These are phyloP conservation scores for Nothoprocta pentlandii DNA, from an alignment of 2,113 vertebrate species.

Conservation along the genomic window DNA sequence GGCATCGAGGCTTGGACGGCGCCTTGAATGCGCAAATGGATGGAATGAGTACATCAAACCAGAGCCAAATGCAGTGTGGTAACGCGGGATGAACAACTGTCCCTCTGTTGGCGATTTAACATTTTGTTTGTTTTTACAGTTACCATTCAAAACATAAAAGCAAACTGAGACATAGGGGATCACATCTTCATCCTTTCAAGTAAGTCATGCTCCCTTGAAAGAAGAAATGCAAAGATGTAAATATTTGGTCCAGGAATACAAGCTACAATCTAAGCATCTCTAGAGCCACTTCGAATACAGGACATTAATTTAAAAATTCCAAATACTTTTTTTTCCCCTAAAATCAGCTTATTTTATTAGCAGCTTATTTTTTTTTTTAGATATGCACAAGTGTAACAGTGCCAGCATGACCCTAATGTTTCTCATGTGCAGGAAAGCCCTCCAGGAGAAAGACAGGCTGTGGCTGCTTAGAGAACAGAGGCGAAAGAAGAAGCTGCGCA, in stretches of 20 bases:
- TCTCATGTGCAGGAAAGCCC: constrained; percentile 78
- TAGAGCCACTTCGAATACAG: not conserved
- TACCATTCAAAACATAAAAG: constrained; percentile 85
- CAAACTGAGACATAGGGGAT: constrained; percentile 81
- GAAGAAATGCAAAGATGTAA: not conserved
- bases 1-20: too few species aligned
- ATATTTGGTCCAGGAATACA: not conserved
- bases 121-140: constrained; percentile 70
- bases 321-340: not conserved
- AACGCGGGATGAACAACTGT: not conserved
- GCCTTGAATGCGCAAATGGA: not conserved
- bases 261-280: not conserved
- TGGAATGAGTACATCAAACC: not conserved
- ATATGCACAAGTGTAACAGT: not conserved
- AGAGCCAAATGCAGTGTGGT: not conserved
- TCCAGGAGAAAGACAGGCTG: constrained; percentile 87
- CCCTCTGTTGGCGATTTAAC: not conserved
- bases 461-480: constrained; percentile 94
- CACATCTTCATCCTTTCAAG: constrained; percentile 85
- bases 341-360: not conserved
- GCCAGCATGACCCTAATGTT: not conserved
- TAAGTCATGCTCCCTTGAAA: constrained; percentile 68
- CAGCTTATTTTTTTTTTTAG: not conserved
- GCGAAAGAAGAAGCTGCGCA: constrained; percentile 93
- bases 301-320: not conserved